phyloP scores from a whole-genome alignment of 30 jellyfish, hydroid and myxozoan species.

The Haliclystus octoradiatus region DNA sequence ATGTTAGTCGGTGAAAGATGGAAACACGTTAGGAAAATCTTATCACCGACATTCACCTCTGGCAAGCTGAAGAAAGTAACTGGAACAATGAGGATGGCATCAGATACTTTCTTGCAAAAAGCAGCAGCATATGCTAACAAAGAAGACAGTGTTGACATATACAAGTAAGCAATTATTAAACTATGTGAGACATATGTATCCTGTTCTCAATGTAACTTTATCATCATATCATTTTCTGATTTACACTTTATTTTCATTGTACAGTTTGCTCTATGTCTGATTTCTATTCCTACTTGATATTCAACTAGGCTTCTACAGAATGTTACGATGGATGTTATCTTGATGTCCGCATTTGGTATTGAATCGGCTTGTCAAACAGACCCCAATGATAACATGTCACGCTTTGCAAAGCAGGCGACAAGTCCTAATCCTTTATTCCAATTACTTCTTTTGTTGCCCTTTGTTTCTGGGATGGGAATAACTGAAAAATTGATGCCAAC shows the following conservation, averaged over 20 bases:
- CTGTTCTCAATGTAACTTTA: too few relatives aligned
- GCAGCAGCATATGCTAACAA: neutral
- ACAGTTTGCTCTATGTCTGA: too few relatives aligned
- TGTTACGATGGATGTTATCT: constrained; percentile 48
- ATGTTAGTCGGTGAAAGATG: constrained; percentile 45
- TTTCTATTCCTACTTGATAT: neutral
- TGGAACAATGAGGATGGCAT: constrained; percentile 4
- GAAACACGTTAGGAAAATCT: constrained; percentile 42
- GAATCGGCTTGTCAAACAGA: constrained; percentile 36
- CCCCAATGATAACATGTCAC: constrained; percentile 37
- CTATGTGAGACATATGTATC: too few relatives aligned
- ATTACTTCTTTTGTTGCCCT: constrained; percentile 22
- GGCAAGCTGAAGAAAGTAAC: constrained; percentile 53
- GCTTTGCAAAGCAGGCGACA: constrained; percentile 25
- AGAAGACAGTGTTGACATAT: neutral
- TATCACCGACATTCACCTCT: constrained; percentile 60
- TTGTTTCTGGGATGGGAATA: constrained; percentile 23
- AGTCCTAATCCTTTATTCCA: constrained; percentile 13
- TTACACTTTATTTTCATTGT: too few relatives aligned
- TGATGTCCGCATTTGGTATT: constrained; percentile 51
- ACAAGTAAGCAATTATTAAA: too few relatives aligned
- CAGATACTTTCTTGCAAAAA: constrained; percentile 10
- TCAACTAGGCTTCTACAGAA: constrained; percentile 32
- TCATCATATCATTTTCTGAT: too few relatives aligned
- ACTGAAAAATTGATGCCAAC: constrained; percentile 6